Evolutionary conservation across 2,888 invertebrate species (phyloP).

Genomic region (Alcis repandata): DNA sequence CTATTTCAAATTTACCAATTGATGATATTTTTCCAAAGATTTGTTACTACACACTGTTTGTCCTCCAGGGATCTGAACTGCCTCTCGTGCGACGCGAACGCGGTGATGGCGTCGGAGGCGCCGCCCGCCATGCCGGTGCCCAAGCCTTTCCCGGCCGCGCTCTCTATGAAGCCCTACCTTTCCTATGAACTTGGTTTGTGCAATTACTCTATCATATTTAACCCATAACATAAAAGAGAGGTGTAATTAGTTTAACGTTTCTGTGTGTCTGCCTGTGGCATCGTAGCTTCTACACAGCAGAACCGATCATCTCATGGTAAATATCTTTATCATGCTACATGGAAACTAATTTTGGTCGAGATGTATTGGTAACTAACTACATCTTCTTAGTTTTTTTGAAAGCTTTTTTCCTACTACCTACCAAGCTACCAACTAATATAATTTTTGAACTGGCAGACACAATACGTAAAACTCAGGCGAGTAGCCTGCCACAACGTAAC

Average conservation of each 20-base stretch:
- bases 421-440: neutral
- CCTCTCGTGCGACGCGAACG: conserved; percentile 92
- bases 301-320: too few relatives aligned
- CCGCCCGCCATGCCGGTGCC: conserved; percentile 77
- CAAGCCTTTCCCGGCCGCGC: conserved; percentile 84
- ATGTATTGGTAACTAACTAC: too few relatives aligned
- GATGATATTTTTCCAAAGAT: neutral
- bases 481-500: conserved; percentile 74
- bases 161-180: conserved; percentile 90
- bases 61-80: conserved; percentile 89
- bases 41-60: conserved; percentile 13
- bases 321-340: too few relatives aligned
- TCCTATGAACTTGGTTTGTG: conserved; percentile 89
- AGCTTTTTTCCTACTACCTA: neutral
- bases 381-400: too few relatives aligned
- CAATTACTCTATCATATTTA: neutral
- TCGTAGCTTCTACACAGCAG: too few relatives aligned
- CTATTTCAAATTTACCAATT: too few relatives aligned
- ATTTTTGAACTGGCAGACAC: conserved; percentile 60
- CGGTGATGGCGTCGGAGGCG: conserved; percentile 89
- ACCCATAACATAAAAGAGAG: too few relatives aligned
- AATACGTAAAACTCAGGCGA: conserved; percentile 76
- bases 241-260: too few relatives aligned
- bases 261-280: too few relatives aligned
- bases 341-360: too few relatives aligned